Base-by-base conservation (phyloP, 1,140 invertebrate species). In the Charaxes varanes region DNA sequence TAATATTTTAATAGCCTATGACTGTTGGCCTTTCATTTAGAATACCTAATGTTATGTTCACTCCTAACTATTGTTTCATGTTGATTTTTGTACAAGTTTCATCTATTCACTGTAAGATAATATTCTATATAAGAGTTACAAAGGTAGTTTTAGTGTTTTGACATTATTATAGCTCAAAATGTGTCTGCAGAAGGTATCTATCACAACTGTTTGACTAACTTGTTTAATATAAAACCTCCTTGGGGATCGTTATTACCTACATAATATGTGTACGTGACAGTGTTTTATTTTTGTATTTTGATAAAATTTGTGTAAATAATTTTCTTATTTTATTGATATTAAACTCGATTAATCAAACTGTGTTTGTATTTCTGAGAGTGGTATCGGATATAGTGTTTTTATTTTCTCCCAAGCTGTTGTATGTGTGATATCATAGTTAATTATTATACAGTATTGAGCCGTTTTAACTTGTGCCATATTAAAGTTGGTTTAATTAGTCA, bases 271-370 rank as follows among this genome's bases (percentile, higher is more conserved):
- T 78, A 74, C 63, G 77, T 81, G 74, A 79, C 76, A 80, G 73
- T 81, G 72, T 82, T 82, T 82, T 82, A 82, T 79, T 82, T 82
- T 82, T 82, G 77, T 82, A 82, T 82, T 81, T 82, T 82, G 77
- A 82, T 82, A 82, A 82, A 77, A 76, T 82, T 79, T 77, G 77
- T 82, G 77, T 82, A 82, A 79, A 82, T 82, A 82, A 73, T 82
- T 79, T 79, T 82, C 78, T 82, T 82, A 82, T 82, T 82, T 82
- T 82, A 82, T 82, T 82, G 78, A 82, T 82, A 82, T 79, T 82
- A 82, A 82, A 82, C 74, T 79, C 74, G 66, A 82, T 79, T 82
- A 78, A 79, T 78, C 74, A 64, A 69, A 42, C 45, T 38, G 30
- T 53, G 26, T 53, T 49, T 58, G 49, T n/a, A n/a, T n/a, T n/a